Evolutionary conservation across 2,113 vertebrate species (phyloP).

Genomic region (Athene noctua): DNA sequence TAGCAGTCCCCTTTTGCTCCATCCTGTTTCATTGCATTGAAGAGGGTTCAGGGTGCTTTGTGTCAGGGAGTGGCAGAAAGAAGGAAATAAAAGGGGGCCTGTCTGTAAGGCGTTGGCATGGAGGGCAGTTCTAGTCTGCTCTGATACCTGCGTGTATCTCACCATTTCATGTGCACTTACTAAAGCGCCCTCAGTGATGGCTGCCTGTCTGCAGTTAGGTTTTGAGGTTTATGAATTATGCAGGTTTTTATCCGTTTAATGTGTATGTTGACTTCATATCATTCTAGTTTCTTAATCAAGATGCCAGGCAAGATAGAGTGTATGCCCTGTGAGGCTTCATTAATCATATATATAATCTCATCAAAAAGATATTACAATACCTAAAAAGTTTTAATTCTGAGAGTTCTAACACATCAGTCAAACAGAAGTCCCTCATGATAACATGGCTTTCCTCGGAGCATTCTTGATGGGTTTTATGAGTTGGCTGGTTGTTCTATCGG

Average conservation of each 20-base stretch:
- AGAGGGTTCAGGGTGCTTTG: not conserved
- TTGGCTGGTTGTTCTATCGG: not conserved
- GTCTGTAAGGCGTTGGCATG: not conserved
- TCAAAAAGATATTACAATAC: conserved; percentile 4
- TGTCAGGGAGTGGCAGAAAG: not conserved
- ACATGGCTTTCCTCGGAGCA: not conserved
- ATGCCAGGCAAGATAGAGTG: not conserved
- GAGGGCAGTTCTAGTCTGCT: not conserved
- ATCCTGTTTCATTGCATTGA: not conserved
- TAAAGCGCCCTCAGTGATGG: not conserved
- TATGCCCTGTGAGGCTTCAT: not conserved
- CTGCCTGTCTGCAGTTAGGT: not conserved
- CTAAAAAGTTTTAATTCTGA: not conserved
- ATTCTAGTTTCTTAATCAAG: not conserved
- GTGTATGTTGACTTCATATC: not conserved
- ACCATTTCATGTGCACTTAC: not conserved
- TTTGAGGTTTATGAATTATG: not conserved
- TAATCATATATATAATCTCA: not conserved
- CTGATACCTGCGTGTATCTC: fast-evolving
- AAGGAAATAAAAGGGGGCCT: not conserved
- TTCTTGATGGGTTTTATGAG: not conserved
- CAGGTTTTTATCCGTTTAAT: not conserved
- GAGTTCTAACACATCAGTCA: not conserved
- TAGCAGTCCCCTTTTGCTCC: not conserved
- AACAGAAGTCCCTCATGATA: not conserved